Percentiles rank a stretch among this genome's conserved stretches.
These are phyloP conservation scores for Lophius piscatorius DNA, from an alignment of 2,113 vertebrate species.

Conservation along the genomic window DNA sequence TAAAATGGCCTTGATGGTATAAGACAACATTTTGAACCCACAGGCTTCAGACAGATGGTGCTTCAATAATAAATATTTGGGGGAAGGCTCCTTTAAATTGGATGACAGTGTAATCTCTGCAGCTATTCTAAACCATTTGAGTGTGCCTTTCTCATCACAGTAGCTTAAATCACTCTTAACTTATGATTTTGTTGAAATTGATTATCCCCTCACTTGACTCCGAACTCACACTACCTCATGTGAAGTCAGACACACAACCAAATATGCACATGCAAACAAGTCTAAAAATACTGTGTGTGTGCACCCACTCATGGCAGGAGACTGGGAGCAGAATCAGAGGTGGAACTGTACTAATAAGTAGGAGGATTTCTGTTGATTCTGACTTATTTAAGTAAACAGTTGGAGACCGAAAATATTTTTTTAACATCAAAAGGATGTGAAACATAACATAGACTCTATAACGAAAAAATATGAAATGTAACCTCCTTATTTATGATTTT, in stretches of 20 bases:
- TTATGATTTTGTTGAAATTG: slow-evolving; percentile 78
- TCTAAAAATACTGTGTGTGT: neutral
- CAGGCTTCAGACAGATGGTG: slow-evolving; percentile 76
- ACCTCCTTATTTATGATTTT: no score
- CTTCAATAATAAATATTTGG: slow-evolving; percentile 80
- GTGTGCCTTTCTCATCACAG: slow-evolving; percentile 69
- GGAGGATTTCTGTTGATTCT: no score
- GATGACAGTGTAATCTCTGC: slow-evolving; percentile 79
- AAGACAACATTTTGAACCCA: slow-evolving; percentile 54
- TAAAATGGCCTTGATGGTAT: slow-evolving; percentile 51
- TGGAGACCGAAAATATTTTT: neutral
- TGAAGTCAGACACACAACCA: slow-evolving; percentile 1
- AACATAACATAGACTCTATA: no score
- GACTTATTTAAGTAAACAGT: no score
- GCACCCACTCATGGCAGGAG: neutral
- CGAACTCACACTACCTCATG: slow-evolving; percentile 23
- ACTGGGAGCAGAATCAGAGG: slow-evolving; percentile 6
- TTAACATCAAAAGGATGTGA: neutral
- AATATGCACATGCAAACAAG: no score
- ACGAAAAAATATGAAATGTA: no score
- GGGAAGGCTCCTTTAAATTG: slow-evolving; percentile 78
- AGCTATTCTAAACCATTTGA: slow-evolving; percentile 79
- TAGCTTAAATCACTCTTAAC: slow-evolving; percentile 74
- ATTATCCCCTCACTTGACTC: slow-evolving; percentile 68
- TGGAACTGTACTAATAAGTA: neutral